Base-by-base conservation (phyloP, 2,797 vertebrate genomes). In the Perodicticus potto region DNA sequence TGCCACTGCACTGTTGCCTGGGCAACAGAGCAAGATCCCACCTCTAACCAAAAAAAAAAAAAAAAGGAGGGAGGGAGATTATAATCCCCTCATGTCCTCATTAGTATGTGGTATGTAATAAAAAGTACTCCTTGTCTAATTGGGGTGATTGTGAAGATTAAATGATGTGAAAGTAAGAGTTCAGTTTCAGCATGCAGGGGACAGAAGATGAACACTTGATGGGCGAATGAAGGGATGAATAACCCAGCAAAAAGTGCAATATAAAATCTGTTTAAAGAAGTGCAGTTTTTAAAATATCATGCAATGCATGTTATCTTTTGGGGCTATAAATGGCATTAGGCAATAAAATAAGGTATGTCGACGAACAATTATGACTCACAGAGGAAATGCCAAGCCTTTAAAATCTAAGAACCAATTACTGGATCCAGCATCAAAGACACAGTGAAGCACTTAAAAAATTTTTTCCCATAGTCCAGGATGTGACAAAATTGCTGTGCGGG, bases 361-460 rank as follows among this genome's bases (percentile, higher is more conserved):
- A 53, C 40, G 93, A 96, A 85, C 55, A 91, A 74, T 84, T 77
- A 82, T 94, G 97, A 93, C 83, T 97, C 91, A 95, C 29, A 37
- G 40, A 93, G 72, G 72, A 92, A 91, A 92, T 89, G 89, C 82
- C 91, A 94, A 94, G 55, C 72, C 34, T 97, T 95, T 91, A 94
- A 94, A 96, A 67, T 73, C 67, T 45, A 91, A 89, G 49, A 96
- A 80, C 65, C 63, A 93, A 72, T 94, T 82, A 94, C 74, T 91
- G 84, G 74, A 88, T 94, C 88, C 43, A 94, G 55, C 59, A 91
- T 91, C 95, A 96, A 96, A 96, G 96, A 78, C 55, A 94, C 57
- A 94, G 27, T 72, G 81, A 94, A 95, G 70, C 74, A 83, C 81
- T 88, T 14, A 92, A 83, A 81, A 89, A 73, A 37, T n/a, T n/a